phyloP scores from a whole-genome alignment of 1,140 invertebrate genomes.

The Drosophila willistoni region DNA sequence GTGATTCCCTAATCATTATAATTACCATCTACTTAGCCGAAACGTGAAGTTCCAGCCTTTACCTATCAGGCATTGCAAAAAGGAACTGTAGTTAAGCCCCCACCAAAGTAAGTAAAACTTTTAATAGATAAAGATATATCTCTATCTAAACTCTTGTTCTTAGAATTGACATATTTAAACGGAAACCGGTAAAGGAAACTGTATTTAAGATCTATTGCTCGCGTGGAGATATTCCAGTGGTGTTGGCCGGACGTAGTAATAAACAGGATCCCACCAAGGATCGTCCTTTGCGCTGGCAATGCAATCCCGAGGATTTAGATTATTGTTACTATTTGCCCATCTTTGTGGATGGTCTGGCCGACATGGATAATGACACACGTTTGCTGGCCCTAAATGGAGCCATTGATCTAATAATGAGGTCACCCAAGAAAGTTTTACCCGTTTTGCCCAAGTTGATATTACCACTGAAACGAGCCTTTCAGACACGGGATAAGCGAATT shows the following conservation, averaged over 20 bases:
- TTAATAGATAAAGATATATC: not conserved
- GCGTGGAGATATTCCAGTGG: constrained; percentile 78
- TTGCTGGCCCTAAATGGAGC: constrained; percentile 67
- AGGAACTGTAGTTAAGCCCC: constrained; percentile 88
- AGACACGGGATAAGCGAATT: constrained; percentile 89
- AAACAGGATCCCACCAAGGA: constrained; percentile 70
- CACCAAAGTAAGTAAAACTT: constrained; percentile 75
- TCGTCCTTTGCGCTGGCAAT: constrained; percentile 69
- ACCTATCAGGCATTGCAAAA: constrained; percentile 90
- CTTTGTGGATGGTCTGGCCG: constrained; percentile 92
- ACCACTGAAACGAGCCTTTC: constrained; percentile 95
- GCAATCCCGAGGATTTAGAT: constrained; percentile 88
- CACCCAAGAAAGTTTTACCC: constrained; percentile 93
- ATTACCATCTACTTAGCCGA: constrained; percentile 37
- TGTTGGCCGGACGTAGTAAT: constrained; percentile 46
- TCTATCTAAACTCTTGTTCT: not conserved
- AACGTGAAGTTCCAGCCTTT: constrained; percentile 89
- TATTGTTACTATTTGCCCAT: constrained; percentile 96
- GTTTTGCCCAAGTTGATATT: constrained; percentile 96
- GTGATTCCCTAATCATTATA: not conserved
- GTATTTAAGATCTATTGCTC: constrained; percentile 74
- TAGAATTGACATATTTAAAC: constrained; percentile 74
- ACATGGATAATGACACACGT: constrained; percentile 65
- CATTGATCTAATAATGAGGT: constrained; percentile 87
- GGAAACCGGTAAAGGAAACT: constrained; percentile 66